A percentile compares a stretch with the other conserved stretches of the same genome.
Evolutionary conservation across 2,113 vertebrate species (phyloP).

Genomic region (Cynocephalus volans): DNA sequence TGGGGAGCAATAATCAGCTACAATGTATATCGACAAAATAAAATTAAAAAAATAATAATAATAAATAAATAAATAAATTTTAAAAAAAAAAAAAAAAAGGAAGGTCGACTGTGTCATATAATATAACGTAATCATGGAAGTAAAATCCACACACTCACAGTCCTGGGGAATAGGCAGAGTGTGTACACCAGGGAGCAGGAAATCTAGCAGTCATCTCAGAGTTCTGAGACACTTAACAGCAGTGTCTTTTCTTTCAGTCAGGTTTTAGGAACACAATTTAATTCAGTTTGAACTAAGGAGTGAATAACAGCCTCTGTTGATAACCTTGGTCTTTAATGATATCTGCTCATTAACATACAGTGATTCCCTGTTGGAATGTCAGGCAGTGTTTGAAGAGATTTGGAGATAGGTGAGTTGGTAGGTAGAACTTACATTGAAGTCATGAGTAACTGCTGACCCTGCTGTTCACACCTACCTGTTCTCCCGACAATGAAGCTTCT

Average conservation of each 20-base stretch:
- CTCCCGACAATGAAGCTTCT: not conserved
- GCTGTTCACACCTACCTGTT: not conserved
- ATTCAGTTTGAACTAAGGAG: not conserved
- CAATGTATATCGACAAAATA: too few species aligned
- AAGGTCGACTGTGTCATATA: not conserved
- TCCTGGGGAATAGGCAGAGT: not conserved
- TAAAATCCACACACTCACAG: not conserved
- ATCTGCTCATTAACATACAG: constrained; percentile 29
- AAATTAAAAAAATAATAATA: too few species aligned
- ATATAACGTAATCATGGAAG: not conserved
- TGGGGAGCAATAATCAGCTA: too few species aligned
- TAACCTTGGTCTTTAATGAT: not conserved
- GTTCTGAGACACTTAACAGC: not conserved
- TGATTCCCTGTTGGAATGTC: not conserved
- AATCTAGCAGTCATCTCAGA: not conserved
- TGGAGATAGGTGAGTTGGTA: not conserved
- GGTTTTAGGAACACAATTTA: not conserved
- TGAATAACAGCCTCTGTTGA: not conserved
- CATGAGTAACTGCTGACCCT: not conserved
- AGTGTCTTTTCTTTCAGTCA: not conserved
- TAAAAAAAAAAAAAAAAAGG: too few species aligned
- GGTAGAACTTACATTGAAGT: not conserved
- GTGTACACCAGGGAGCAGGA: not conserved
- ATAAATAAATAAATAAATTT: too few species aligned
- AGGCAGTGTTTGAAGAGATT: not conserved